Percentiles rank a stretch among this genome's conserved stretches.
phyloP scores from a whole-genome alignment of 2,797 vertebrate species.

The Salmo trutta region DNA sequence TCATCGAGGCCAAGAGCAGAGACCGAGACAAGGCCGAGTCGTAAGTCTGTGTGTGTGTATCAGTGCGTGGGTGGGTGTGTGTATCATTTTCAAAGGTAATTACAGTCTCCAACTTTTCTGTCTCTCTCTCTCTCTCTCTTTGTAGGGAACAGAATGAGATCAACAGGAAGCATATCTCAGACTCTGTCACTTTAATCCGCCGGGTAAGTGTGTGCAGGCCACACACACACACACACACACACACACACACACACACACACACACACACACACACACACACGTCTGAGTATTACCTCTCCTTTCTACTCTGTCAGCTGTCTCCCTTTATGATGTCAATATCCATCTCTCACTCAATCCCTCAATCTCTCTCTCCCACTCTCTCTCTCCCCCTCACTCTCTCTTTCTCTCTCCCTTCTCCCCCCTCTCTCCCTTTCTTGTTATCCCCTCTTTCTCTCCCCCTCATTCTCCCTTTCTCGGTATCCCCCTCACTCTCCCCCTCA shows the following conservation, averaged over 20 bases:
- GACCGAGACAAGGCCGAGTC: slow-evolving; percentile 83
- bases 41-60: slow-evolving; percentile 53
- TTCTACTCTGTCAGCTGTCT: not conserved
- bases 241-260: too few species aligned
- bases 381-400: too few species aligned
- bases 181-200: slow-evolving; percentile 82
- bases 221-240: not conserved
- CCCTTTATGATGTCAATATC: not conserved
- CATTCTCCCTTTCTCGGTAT: too few species aligned
- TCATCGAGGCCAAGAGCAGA: slow-evolving; percentile 81
- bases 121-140: slow-evolving; percentile 2
- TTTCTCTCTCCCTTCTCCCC: too few species aligned
- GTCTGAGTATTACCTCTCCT: too few species aligned
- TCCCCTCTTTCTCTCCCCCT: too few species aligned
- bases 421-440: not conserved
- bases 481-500: too few species aligned
- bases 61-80: not conserved
- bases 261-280: too few species aligned
- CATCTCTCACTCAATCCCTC: not conserved
- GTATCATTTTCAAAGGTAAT: not conserved
- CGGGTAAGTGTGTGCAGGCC: slow-evolving; percentile 66
- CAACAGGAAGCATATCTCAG: slow-evolving; percentile 85
- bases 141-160: slow-evolving; percentile 86
- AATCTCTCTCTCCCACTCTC: too few species aligned
- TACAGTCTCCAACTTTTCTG: not conserved